Evolutionary conservation across 2,797 vertebrate genomes (phyloP).

Genomic region (Microctenopoma steveboyesi): DNA sequence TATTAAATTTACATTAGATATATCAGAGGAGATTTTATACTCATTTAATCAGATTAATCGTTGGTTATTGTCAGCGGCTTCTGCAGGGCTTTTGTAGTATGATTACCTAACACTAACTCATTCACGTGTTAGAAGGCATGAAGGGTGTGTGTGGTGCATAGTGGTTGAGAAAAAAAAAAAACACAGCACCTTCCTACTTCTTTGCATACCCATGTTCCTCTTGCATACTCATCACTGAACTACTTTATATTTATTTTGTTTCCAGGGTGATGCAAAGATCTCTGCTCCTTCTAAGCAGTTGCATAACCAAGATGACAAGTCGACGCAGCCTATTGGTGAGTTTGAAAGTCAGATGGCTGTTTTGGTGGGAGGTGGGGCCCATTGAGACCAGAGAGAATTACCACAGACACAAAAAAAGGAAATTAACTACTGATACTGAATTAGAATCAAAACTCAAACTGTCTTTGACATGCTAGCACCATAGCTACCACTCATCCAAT

Average conservation of each 20-base stretch:
- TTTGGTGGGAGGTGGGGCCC: slow-evolving; percentile 21
- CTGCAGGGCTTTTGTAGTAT: not conserved
- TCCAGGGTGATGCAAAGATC: slow-evolving; percentile 85
- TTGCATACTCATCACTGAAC: slow-evolving; percentile 45
- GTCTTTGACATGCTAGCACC: not conserved
- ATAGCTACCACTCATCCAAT: not conserved
- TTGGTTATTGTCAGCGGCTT: not conserved
- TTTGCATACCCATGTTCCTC: slow-evolving; percentile 37
- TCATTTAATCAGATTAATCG: not conserved
- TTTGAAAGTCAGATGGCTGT: slow-evolving; percentile 74
- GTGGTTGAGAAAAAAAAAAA: not conserved
- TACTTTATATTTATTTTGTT: slow-evolving; percentile 69
- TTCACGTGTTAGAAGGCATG: slow-evolving; percentile 31
- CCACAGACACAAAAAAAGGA: slow-evolving; percentile 36
- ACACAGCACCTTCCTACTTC: slow-evolving; percentile 12
- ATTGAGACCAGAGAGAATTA: slow-evolving; percentile 29
- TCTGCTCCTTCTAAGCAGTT: slow-evolving; percentile 64
- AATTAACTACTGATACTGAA: slow-evolving; percentile 16
- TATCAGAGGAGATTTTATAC: not conserved
- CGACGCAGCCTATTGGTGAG: slow-evolving; percentile 87
- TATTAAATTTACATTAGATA: not conserved
- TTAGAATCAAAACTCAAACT: not conserved
- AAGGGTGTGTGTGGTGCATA: not conserved
- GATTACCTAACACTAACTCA: not conserved
- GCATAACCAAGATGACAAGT: slow-evolving; percentile 79